phyloP scores from a whole-genome alignment of 2,113 vertebrate species.

The Capricornis sumatraensis region DNA sequence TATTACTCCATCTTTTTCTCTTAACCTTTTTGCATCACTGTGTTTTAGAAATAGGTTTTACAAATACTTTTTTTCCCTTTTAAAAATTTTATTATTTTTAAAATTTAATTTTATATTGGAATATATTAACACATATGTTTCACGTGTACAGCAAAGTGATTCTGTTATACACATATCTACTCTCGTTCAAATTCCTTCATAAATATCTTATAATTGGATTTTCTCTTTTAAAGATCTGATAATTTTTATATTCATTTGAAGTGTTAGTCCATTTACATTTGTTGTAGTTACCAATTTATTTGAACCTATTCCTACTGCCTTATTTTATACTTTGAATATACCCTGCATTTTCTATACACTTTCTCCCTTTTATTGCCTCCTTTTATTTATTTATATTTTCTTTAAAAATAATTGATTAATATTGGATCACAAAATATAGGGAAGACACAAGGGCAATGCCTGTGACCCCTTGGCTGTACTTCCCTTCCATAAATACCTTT shows the following conservation, averaged over 20 bases:
- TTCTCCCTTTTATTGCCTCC: not conserved
- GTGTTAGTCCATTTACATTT: not conserved
- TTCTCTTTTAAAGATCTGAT: not conserved
- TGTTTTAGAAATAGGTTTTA: constrained; percentile 23
- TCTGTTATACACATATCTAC: not conserved
- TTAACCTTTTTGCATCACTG: not conserved
- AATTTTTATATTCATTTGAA: constrained; percentile 1
- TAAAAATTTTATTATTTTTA: not conserved
- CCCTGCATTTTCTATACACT: not conserved
- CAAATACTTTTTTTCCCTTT: not conserved
- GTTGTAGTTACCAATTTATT: not conserved
- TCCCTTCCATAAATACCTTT: not conserved
- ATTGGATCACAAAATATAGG: not conserved
- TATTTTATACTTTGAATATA: not conserved
- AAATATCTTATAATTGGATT: not conserved
- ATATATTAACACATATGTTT: not conserved
- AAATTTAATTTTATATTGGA: not conserved
- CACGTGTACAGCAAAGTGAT: not conserved
- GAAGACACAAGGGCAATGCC: not conserved
- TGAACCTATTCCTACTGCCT: not conserved
- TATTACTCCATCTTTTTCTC: not conserved
- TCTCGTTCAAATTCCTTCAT: not conserved
- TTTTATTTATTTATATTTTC: not conserved
- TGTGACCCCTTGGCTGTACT: not conserved
- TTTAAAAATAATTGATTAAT: not conserved